Conservation (phyloP, 2,113 vertebrate species). For the Macquaria ambigua region DNA sequence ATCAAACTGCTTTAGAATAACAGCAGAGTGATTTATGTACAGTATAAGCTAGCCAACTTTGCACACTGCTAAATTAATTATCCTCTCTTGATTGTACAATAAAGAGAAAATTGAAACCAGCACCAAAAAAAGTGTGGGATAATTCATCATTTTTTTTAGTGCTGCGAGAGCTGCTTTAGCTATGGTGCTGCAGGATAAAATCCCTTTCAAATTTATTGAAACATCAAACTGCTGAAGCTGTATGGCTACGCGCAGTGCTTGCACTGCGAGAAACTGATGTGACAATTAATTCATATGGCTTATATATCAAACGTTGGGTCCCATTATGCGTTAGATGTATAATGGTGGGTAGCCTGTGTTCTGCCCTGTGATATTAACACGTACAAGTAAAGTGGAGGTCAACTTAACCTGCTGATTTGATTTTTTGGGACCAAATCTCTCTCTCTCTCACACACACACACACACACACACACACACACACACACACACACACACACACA, state of each 20-base stretch:
- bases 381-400: not conserved
- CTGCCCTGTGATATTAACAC: not conserved
- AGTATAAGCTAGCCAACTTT: slow-evolving; percentile 41
- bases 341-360: not conserved
- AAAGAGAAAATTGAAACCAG: slow-evolving; percentile 63
- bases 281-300: slow-evolving; percentile 31
- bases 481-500: no score
- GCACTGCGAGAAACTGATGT: slow-evolving; percentile 14
- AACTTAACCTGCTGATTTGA: not conserved
- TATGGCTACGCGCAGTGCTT: slow-evolving; percentile 13
- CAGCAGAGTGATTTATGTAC: slow-evolving; percentile 58
- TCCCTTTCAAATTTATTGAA: slow-evolving; percentile 53
- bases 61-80: slow-evolving; percentile 68
- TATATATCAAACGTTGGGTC: slow-evolving; percentile 37
- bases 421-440: not conserved
- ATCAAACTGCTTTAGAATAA: slow-evolving; percentile 52
- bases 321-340: slow-evolving; percentile 7
- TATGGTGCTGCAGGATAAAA: slow-evolving; percentile 40
- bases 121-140: slow-evolving; percentile 7
- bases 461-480: not conserved
- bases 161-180: slow-evolving; percentile 22
- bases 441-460: not conserved
- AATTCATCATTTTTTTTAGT: slow-evolving; percentile 56
- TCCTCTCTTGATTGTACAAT: slow-evolving; percentile 61
- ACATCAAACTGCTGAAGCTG: slow-evolving; percentile 25